Evolutionary conservation across 2,113 vertebrate species (phyloP).

Genomic region (Chrysemys picta): DNA sequence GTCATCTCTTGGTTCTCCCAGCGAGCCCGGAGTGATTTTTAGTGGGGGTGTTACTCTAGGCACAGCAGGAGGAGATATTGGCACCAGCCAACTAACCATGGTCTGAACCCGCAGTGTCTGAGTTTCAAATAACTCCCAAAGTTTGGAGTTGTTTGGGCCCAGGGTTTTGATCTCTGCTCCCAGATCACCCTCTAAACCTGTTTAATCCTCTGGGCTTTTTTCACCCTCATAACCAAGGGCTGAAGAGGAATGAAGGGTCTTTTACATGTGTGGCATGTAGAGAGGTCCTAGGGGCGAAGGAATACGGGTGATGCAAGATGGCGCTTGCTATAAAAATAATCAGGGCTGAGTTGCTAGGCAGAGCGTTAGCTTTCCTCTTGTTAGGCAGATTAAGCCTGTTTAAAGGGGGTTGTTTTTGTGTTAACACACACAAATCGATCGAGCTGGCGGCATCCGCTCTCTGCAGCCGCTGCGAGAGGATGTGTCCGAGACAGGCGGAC

Average conservation of each 20-base stretch:
- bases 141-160: not conserved
- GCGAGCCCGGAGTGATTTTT: not conserved
- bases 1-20: not conserved
- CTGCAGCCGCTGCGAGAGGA: not conserved
- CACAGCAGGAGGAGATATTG: not conserved
- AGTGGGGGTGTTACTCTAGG: not conserved
- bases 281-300: not conserved
- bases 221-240: not conserved
- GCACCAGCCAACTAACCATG: not conserved
- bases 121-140: not conserved
- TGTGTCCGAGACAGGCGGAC: not conserved
- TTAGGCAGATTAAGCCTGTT: not conserved
- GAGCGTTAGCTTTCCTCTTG: not conserved
- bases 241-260: not conserved
- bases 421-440: too few relatives aligned
- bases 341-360: not conserved
- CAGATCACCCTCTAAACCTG: not conserved
- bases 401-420: too few relatives aligned
- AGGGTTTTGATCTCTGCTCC: not conserved
- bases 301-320: not conserved
- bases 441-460: not conserved
- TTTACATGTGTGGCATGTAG: not conserved
- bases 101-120: not conserved
- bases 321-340: not conserved
- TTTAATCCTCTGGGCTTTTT: not conserved